A percentile compares a stretch with the other conserved stretches of the same genome.
These are phyloP conservation scores for Papilio helenus DNA, from an alignment of 1,140 invertebrate species.

Conservation along the genomic window DNA sequence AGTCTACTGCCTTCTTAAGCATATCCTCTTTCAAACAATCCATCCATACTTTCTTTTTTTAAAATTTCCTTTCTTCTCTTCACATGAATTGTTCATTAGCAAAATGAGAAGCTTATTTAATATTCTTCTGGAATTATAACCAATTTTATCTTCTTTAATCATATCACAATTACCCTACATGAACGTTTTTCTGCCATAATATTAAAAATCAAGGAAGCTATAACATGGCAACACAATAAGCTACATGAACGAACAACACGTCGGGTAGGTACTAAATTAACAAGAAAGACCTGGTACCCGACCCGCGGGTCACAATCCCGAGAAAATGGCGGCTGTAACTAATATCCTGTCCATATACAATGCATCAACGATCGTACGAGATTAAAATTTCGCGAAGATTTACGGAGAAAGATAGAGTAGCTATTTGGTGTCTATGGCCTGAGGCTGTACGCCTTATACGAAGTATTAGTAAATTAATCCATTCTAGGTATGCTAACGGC, in stretches of 20 bases:
- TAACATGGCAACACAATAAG: conserved; percentile 24
- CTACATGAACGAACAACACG: conserved; percentile 19
- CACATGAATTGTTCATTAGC: too few relatives aligned
- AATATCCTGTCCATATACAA: conserved; percentile 38
- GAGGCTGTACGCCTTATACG: conserved; percentile 18
- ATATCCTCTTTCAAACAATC: too few relatives aligned
- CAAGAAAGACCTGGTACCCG: conserved; percentile 42
- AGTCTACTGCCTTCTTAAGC: too few relatives aligned
- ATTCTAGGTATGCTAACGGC: background rate
- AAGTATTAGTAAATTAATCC: conserved; percentile 31
- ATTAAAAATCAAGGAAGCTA: background rate
- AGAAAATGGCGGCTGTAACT: conserved; percentile 43
- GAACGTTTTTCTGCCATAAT: background rate
- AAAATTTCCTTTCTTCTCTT: too few relatives aligned
- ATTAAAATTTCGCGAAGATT: conserved; percentile 35
- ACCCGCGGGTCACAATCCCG: conserved; percentile 47
- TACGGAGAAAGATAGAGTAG: conserved; percentile 32
- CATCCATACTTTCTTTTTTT: too few relatives aligned
- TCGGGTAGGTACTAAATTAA: conserved; percentile 46
- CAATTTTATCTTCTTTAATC: background rate
- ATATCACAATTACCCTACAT: background rate
- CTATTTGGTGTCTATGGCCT: conserved; percentile 31
- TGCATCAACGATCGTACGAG: conserved; percentile 32
- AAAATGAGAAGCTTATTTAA: too few relatives aligned
- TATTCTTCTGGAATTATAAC: background rate